Evolutionary conservation across 2,888 invertebrate species (phyloP).

Genomic region (Drosophila peninsularis): DNA sequence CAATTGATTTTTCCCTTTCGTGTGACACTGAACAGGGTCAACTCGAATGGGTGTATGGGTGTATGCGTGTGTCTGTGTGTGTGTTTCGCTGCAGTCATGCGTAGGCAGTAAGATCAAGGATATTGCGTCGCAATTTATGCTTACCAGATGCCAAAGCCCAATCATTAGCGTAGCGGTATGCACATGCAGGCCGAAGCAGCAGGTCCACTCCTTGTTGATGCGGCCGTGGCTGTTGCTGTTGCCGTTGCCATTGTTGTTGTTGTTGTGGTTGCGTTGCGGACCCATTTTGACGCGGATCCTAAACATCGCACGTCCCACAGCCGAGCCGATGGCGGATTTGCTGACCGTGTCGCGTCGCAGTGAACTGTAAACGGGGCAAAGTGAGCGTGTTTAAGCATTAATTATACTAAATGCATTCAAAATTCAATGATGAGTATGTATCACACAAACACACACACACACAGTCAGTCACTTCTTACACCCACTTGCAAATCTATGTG

Average conservation of each 20-base stretch:
- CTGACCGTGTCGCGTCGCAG: constrained; percentile 22
- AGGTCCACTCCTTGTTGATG: constrained; percentile 90
- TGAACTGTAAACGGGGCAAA: constrained; percentile 27
- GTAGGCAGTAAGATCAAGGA: constrained; percentile 9
- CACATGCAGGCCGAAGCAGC: constrained; percentile 93
- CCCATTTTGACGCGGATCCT: constrained; percentile 85
- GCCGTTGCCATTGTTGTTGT: constrained; percentile 40
- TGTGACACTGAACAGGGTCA: constrained; percentile 77
- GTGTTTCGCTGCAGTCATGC: constrained; percentile 6
- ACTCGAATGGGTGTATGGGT: constrained; percentile 7
- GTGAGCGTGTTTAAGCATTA: constrained; percentile 26
- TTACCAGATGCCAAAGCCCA: constrained; percentile 94
- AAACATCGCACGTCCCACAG: constrained; percentile 80
- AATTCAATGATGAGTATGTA: constrained; percentile 20
- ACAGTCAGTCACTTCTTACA: not conserved
- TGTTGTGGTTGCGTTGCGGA: constrained; percentile 85
- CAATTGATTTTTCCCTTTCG: constrained; percentile 71
- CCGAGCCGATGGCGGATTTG: constrained; percentile 16
- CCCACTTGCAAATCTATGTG: constrained; percentile 15
- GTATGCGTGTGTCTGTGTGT: not conserved
- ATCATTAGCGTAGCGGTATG: constrained; percentile 92
- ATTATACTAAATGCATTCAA: constrained; percentile 32
- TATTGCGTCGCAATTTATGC: constrained; percentile 63
- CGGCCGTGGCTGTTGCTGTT: constrained; percentile 34
- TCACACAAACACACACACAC: constrained; percentile 2